Conservation (phyloP, 2,888 invertebrate species). For the Subacronicta megacephala region DNA sequence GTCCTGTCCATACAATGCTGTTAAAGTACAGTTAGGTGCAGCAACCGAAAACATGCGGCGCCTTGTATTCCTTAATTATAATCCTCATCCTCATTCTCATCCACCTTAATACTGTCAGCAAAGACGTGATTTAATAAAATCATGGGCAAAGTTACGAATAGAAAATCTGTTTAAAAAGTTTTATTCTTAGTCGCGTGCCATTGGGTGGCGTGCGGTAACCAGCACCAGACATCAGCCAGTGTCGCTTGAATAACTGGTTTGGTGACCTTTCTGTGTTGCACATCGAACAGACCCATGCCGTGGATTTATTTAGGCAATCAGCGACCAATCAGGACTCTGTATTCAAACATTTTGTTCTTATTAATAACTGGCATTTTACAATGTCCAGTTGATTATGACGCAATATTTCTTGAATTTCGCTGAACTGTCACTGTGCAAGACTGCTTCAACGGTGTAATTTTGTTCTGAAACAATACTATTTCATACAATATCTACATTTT, state of each 20-base stretch:
- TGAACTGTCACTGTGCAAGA: conserved; percentile 8
- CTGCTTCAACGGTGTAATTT: background rate
- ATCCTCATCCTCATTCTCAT: background rate
- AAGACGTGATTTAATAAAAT: too few relatives aligned
- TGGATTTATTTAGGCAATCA: conserved; percentile 62
- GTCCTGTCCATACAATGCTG: conserved; percentile 24
- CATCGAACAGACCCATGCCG: conserved; percentile 66
- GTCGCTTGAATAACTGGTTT: conserved; percentile 84
- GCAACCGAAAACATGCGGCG: conserved; percentile 9
- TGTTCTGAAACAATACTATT: too few relatives aligned
- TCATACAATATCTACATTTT: too few relatives aligned
- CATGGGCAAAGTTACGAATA: background rate
- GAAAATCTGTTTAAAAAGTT: conserved; percentile 6
- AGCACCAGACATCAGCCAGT: conserved; percentile 61
- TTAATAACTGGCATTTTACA: conserved; percentile 7
- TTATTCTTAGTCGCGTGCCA: conserved; percentile 36
- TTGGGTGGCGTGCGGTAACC: conserved; percentile 55
- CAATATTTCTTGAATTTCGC: conserved; percentile 12
- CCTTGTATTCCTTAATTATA: conserved; percentile 9
- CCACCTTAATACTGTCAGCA: background rate
- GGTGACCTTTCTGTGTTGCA: conserved; percentile 83
- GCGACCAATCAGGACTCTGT: conserved; percentile 36
- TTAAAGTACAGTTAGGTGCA: conserved; percentile 37
- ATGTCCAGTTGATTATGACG: conserved; percentile 2
- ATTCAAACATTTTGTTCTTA: conserved; percentile 24